These are phyloP conservation scores for Drosophila elegans DNA, from an alignment of 1,140 invertebrate genomes.

Conservation along the genomic window DNA sequence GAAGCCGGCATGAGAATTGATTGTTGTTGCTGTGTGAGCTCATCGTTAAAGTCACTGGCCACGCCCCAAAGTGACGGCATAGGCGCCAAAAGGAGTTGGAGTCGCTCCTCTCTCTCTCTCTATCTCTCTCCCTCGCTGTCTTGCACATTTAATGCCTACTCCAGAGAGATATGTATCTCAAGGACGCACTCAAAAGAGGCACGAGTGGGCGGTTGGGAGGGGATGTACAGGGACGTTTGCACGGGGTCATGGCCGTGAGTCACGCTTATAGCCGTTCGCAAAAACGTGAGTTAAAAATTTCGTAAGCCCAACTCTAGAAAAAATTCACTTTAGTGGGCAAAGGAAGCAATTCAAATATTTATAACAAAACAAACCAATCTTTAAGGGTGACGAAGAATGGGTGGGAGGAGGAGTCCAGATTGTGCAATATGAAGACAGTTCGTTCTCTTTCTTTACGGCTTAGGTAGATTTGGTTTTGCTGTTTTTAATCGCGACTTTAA, in stretches of 20 bases:
- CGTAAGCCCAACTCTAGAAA: not conserved
- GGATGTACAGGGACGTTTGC: not conserved
- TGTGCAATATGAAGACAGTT: slow-evolving; percentile 21
- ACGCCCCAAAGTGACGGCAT: slow-evolving; percentile 68
- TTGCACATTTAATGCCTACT: slow-evolving; percentile 41
- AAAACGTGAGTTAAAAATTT: slow-evolving; percentile 46
- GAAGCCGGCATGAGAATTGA: slow-evolving; percentile 1
- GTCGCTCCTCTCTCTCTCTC: not conserved
- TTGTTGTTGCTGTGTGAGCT: slow-evolving; percentile 49
- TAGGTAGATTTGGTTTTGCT: slow-evolving; percentile 2
- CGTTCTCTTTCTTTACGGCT: slow-evolving; percentile 2
- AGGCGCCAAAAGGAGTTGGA: slow-evolving; percentile 48
- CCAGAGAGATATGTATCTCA: slow-evolving; percentile 53
- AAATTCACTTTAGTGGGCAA: slow-evolving; percentile 23
- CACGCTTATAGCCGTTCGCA: slow-evolving; percentile 36
- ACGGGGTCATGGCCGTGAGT: slow-evolving; percentile 48
- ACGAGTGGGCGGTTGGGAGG: slow-evolving; percentile 1
- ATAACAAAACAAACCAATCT: slow-evolving; percentile 16
- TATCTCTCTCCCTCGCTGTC: not conserved
- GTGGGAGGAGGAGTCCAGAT: not conserved
- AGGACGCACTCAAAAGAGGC: slow-evolving; percentile 14
- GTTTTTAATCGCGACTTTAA: slow-evolving; percentile 5
- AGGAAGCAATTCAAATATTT: slow-evolving; percentile 1
- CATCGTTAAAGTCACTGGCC: slow-evolving; percentile 43
- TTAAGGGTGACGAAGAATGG: not conserved